Evolutionary conservation across 2,113 vertebrate genomes (phyloP).

Genomic region (Speoplatyrhinus poulsoni): DNA sequence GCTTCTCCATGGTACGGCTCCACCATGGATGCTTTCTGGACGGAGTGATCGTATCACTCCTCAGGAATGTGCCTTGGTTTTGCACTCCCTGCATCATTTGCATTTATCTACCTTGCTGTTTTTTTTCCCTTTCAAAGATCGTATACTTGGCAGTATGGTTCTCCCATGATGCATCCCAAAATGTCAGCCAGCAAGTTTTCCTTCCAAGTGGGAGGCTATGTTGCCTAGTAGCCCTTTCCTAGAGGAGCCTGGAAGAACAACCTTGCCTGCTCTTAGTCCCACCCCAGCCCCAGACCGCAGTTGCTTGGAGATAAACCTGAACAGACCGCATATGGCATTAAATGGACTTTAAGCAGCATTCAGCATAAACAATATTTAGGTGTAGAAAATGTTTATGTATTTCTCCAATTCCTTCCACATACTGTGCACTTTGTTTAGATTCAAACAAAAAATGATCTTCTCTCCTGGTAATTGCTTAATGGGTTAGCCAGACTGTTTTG

Average conservation of each 20-base stretch:
- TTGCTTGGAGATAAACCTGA: background rate
- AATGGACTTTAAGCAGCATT: background rate
- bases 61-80: conserved; percentile 65
- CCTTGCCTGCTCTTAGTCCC: conserved; percentile 5
- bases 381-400: too few species aligned
- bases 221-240: background rate
- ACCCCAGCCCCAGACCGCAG: background rate
- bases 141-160: conserved; percentile 43
- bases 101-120: conserved; percentile 66
- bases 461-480: too few species aligned
- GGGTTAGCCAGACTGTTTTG: too few species aligned
- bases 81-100: conserved; percentile 61
- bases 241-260: conserved; percentile 1
- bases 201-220: conserved; percentile 14
- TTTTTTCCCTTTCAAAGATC: conserved; percentile 39
- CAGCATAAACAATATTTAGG: background rate
- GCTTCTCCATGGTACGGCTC: conserved; percentile 47
- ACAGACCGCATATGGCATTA: background rate
- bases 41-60: conserved; percentile 59
- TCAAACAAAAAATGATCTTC: too few species aligned
- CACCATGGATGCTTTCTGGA: conserved; percentile 50
- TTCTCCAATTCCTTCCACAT: background rate
- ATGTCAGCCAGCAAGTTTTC: conserved; percentile 47
- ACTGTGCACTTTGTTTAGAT: too few species aligned
- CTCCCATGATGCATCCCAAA: conserved; percentile 40